Base-by-base conservation (phyloP, 1,140 invertebrate genomes). In the Drosophila sechellia region DNA sequence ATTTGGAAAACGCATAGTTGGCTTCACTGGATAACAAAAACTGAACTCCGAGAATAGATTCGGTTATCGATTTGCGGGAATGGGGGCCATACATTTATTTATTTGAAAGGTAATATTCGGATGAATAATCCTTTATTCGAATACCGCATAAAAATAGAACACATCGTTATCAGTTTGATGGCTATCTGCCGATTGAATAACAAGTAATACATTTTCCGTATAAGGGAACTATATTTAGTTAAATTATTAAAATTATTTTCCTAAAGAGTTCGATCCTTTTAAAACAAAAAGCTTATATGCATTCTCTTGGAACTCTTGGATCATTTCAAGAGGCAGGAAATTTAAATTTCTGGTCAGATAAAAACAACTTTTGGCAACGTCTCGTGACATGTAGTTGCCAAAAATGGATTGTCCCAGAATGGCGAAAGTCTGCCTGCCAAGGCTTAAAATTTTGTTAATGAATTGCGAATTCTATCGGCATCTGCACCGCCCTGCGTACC, bases 401-500 rank as follows among this genome's bases (percentile, higher is more conserved):
- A n/a, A 17, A 40, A 66, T 12, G 35, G 12, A 45, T 66, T 53
- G 25, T 20, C 17, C 20, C 13, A 12, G 37, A 40, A 35, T 12
- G n/a, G 20, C 31, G 17, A 39, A 20, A 39, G 50, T 49, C 34
- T 42, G 56, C 37, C 65, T 40, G 64, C 17, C 35, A 48, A 37
- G 25, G 50, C 35, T 69, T 70, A 57, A 69, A 57, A 40, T 70
- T 40, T 57, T 70, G 66, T 70, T 69, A 70, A 70, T 69, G 63
- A 69, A 69, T 69, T 70, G 49, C 64, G 61, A 69, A 70, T 68
- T 70, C 49, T 48, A 69, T 69, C 43, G 64, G 49, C 43, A 46
- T 55, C 25, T 15, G 59, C 17, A 61, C 37, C 56, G 31, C 55
- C 34, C 27, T 31, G 35, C 46, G 27, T 25, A n/a, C 13, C 50